Evolutionary conservation across 2,888 invertebrate species (phyloP).

Genomic region (Dolomedes plantarius): DNA sequence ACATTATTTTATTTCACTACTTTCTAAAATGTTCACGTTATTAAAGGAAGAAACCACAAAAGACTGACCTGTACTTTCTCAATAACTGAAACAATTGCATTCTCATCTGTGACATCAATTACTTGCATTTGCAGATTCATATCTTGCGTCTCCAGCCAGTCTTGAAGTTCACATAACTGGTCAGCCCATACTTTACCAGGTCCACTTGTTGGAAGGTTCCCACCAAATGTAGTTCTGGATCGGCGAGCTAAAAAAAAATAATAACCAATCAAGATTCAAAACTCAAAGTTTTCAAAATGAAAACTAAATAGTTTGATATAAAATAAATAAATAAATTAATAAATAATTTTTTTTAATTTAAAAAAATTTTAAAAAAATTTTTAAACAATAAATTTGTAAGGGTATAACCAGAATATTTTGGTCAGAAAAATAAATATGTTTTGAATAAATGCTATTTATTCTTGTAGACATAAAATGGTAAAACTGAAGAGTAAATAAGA

Average conservation of each 20-base stretch:
- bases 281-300: neutral
- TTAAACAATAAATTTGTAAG: too few relatives aligned
- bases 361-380: too few relatives aligned
- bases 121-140: slow-evolving; percentile 60
- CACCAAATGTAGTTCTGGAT: slow-evolving; percentile 54
- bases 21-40: too few relatives aligned
- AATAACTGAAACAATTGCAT: slow-evolving; percentile 50
- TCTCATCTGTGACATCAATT: slow-evolving; percentile 64
- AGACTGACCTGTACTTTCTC: slow-evolving; percentile 69
- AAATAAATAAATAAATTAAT: too few relatives aligned
- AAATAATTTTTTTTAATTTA: too few relatives aligned
- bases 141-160: slow-evolving; percentile 67
- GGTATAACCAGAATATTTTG: too few relatives aligned
- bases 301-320: neutral
- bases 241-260: slow-evolving; percentile 38
- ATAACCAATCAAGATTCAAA: neutral
- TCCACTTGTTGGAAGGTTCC: slow-evolving; percentile 54
- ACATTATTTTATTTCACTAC: too few relatives aligned
- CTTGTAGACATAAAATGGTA: too few relatives aligned
- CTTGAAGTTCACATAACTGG: slow-evolving; percentile 55
- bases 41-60: too few relatives aligned
- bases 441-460: too few relatives aligned
- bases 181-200: slow-evolving; percentile 65
- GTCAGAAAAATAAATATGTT: too few relatives aligned
- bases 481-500: too few relatives aligned